These are phyloP conservation scores for Enteromius mattozi DNA, from an alignment of 2,797 vertebrate genomes.

Conservation along the genomic window DNA sequence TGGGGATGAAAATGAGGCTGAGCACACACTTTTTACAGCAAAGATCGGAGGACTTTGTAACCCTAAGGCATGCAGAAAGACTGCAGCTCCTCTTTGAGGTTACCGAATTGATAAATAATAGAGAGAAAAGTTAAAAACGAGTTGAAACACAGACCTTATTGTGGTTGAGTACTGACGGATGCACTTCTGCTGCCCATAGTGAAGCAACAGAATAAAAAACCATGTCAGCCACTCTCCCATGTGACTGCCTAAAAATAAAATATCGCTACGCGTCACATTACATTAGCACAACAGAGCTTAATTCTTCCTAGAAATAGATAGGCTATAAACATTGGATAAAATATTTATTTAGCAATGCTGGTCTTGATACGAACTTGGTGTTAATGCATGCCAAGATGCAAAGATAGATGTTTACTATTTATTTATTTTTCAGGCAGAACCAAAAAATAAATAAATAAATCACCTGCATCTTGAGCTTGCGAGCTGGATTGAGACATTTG, in stretches of 20 bases:
- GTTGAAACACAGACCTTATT: slow-evolving; percentile 39
- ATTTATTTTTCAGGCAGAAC: background rate
- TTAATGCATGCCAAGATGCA: background rate
- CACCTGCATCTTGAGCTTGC: background rate
- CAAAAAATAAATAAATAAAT: background rate
- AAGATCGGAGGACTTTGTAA: slow-evolving; percentile 24
- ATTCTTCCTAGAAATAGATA: slow-evolving; percentile 43
- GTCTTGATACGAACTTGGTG: background rate
- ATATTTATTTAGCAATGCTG: slow-evolving; percentile 27
- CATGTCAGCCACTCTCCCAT: slow-evolving; percentile 23
- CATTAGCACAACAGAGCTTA: slow-evolving; percentile 37
- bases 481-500: background rate
- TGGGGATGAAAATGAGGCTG: slow-evolving; percentile 27
- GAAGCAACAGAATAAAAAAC: slow-evolving; percentile 40
- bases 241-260: slow-evolving; percentile 53
- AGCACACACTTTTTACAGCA: slow-evolving; percentile 35
- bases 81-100: slow-evolving; percentile 28
- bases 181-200: slow-evolving; percentile 32
- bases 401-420: background rate
- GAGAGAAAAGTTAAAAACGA: slow-evolving; percentile 24
- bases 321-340: slow-evolving; percentile 15
- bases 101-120: slow-evolving; percentile 23
- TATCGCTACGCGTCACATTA: slow-evolving; percentile 19
- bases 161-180: slow-evolving; percentile 28
- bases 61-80: background rate